Evolutionary conservation across 2,797 vertebrate genomes (phyloP), one percentile per base, ranked within the genome.

Genomic region (Sphenopsis melanotis): DNA sequence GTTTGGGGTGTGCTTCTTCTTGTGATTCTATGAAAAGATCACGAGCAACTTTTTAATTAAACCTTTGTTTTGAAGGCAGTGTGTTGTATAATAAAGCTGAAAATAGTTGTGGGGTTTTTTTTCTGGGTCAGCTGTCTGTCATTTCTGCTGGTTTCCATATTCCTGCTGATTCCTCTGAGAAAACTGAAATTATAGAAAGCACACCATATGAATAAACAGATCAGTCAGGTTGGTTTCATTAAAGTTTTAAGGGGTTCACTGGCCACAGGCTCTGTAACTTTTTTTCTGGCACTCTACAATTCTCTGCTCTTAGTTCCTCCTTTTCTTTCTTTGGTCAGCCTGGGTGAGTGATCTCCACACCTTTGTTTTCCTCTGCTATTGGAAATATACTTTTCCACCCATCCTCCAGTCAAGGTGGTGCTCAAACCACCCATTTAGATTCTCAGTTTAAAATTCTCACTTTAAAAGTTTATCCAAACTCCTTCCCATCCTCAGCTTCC

Each of bases 71-170:
- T 75, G 69, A 69, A 83, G 88, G 32, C 42, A 71, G 24, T 9
- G 39, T 76, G 61, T 92, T 90, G 70, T 55, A 59, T 83, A 93
- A 91, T 65, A 83, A 83, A 93, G 44, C 80, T 72, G 53, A 94
- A 94, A 92, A 82, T 34, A 90, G 34, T 8, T 64, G 27, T n/a
- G 15, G 68, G 10, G 1, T 1, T 74, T 85, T 59, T 63, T 95
- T 95, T 20, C 87, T 94, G 55, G 79, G 85, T 94, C 87, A 93
- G 34, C 83, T 90, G 92, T 81, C 93, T 94, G 80, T 95, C 72
- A 76, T 93, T 95, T 90, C n/a, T 91, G 11, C 74, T 83, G 69
- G 69, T 86, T 95, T 94, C 72, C 69, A 37, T 90, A 90, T 61
- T 91, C 42, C 15, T 94, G 82, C 71, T 88, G 89, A 66, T 87